These are phyloP conservation scores for Scortum barcoo DNA, from an alignment of 2,113 vertebrate genomes.

Conservation along the genomic window DNA sequence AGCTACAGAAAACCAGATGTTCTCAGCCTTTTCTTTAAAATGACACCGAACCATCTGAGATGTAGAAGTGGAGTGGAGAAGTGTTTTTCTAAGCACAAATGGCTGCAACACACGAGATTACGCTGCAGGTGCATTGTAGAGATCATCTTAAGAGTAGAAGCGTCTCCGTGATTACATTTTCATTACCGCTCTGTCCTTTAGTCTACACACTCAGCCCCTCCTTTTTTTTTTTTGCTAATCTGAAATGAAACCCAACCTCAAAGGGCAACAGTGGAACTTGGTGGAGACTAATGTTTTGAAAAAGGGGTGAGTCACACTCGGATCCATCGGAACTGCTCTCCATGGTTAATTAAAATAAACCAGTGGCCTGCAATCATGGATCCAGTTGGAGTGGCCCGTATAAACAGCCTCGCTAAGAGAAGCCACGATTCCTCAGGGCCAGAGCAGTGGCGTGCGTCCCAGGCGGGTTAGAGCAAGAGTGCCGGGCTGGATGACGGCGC, in stretches of 20 bases:
- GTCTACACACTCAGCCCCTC: background rate
- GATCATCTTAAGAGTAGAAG: background rate
- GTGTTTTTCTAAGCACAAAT: background rate
- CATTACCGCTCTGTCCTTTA: conserved; percentile 3
- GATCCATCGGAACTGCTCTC: conserved; percentile 69
- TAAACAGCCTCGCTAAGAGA: conserved; percentile 71
- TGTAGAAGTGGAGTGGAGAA: too few relatives aligned
- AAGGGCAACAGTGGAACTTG: conserved; percentile 56
- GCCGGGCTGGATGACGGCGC: conserved; percentile 60
- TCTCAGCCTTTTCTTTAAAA: background rate
- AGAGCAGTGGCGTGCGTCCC: conserved; percentile 65
- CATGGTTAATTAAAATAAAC: conserved; percentile 77
- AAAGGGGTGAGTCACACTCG: conserved; percentile 66
- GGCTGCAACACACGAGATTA: background rate
- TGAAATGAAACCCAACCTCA: conserved; percentile 70
- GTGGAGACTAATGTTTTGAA: conserved; percentile 70
- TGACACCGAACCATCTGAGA: conserved; percentile 4
- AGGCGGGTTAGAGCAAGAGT: conserved; percentile 50
- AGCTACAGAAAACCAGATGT: conserved; percentile 13
- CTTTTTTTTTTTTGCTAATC: conserved; percentile 39
- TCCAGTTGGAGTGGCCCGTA: conserved; percentile 62
- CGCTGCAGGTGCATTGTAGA: background rate
- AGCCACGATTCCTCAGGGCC: conserved; percentile 37
- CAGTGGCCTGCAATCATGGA: conserved; percentile 66
- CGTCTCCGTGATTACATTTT: conserved; percentile 19